phyloP scores from a whole-genome alignment of 2,888 invertebrate species.

The Pandemis cinnamomeana region DNA sequence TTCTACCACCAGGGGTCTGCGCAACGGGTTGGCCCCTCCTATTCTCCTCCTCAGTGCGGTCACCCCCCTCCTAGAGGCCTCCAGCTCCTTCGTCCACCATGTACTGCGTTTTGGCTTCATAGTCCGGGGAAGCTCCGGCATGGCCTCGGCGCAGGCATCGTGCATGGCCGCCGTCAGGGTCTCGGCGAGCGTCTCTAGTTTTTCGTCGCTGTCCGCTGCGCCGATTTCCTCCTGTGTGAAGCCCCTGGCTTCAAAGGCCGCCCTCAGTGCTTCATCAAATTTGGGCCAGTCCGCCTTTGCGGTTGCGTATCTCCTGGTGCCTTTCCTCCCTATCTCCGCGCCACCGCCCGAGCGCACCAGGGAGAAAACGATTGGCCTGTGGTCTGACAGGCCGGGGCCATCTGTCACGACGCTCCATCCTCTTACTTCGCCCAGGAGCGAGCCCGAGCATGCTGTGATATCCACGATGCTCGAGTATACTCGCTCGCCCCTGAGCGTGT shows the following conservation, averaged over 20 bases:
- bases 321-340: no score
- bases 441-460: constrained; percentile 34
- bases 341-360: no score
- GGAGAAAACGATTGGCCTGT: constrained; percentile 23
- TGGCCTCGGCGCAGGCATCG: background rate
- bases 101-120: background rate
- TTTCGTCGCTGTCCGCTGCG: no score
- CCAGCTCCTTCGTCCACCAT: background rate
- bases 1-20: background rate
- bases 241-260: background rate
- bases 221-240: background rate
- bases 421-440: constrained; percentile 16
- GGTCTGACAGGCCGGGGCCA: constrained; percentile 31
- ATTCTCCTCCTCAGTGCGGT: background rate
- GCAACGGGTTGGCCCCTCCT: background rate
- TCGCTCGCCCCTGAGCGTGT: background rate
- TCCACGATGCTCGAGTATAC: background rate
- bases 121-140: background rate
- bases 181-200: background rate
- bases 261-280: no score
- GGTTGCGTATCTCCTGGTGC: background rate
- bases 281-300: background rate
- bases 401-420: constrained; percentile 28
- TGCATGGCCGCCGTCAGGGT: background rate
- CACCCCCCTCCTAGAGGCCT: background rate